Percentiles rank a stretch among this genome's conserved stretches.
These are phyloP conservation scores for Kryptolebias ocellatus DNA, from an alignment of 2,797 vertebrate species.

Conservation along the genomic window DNA sequence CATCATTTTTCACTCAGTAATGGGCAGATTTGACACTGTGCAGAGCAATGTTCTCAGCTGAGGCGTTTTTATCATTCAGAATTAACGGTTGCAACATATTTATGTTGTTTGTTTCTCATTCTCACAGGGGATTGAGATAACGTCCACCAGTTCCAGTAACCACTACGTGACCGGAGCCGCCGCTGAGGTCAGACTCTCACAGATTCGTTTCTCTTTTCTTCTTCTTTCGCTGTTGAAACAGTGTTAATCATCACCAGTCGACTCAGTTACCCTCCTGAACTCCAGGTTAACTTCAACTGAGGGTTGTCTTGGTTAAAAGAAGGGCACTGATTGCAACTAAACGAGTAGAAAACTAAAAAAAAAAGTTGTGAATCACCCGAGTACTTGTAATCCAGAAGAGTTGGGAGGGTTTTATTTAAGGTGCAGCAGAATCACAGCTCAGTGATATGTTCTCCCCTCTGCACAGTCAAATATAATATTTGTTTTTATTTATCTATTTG, in stretches of 20 bases:
- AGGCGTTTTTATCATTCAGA: constrained; percentile 4
- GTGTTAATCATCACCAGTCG: constrained; percentile 20
- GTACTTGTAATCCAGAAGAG: too few species aligned
- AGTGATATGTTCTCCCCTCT: not conserved
- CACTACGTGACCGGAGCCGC: constrained; percentile 87
- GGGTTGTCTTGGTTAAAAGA: not conserved
- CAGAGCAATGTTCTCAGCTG: not conserved
- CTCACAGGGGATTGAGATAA: constrained; percentile 88
- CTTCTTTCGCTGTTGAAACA: constrained; percentile 6
- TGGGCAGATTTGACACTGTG: constrained; percentile 4
- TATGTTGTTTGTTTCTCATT: constrained; percentile 30
- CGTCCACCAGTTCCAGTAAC: constrained; percentile 86
- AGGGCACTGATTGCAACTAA: not conserved
- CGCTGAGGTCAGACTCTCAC: constrained; percentile 78
- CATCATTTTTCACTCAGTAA: constrained; percentile 8
- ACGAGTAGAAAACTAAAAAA: too few species aligned
- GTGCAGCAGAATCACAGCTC: not conserved
- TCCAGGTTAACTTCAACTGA: constrained; percentile 1
- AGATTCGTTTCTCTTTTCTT: constrained; percentile 8
- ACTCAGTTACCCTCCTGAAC: constrained; percentile 26
- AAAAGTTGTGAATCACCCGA: too few species aligned
- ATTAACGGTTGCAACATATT: constrained; percentile 1
- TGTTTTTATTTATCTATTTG: constrained; percentile 20
- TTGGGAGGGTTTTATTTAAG: too few species aligned
- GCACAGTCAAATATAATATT: constrained; percentile 9